Base-by-base conservation (phyloP, 30 jellyfish, hydroid and myxozoan species). In the Turritopsis dohrnii region DNA sequence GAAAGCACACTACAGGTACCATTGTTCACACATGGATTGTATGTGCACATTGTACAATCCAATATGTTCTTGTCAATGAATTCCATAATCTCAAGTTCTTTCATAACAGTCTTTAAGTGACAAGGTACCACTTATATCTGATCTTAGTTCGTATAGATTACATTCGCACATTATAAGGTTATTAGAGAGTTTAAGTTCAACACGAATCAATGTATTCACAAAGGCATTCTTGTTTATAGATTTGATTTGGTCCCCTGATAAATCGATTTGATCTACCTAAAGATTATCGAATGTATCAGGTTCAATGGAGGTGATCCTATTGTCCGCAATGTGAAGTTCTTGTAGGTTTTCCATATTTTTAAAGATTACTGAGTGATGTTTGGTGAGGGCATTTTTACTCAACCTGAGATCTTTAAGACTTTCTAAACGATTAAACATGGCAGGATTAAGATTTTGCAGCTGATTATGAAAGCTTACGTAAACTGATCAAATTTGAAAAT, bases 21-120 rank as follows among this genome's bases (percentile, higher is more conserved):
- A 21, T 83, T 86, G 29, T 83, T 53, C 26, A 72, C 52, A 71
- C 97, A 90, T 1, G 97, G 97, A 29, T 79, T 82, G 18, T 85
- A 77, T 9, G 28, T 72, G 71, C 97, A 90, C 16, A 19, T 8
- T 7, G 77, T 0, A 27, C 77, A 69, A 27, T 69, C 19, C 77
- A 69, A 1, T 27, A 9, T 19, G 22, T 69, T 69, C 0, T 23
- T 23, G 28, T 16, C 22, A 69, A 69, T 21, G 17, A 69, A 16
- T 7, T 69, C 30, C 77, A 69, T 69, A 69, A 69, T 69, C 30
- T 9, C 28, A 7, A 7, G 22, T 27, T 9, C 19, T 69, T 27
- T 69, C 77, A 69, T 8, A 69, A 21, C 9, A n/a, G 16, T 27
- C 0, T 16, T 16, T 7, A 27, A 0, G 16, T 9, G 30, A 69